Evolutionary conservation across 1,140 invertebrate genomes (phyloP).

Genomic region (Sarcophaga peregrina): DNA sequence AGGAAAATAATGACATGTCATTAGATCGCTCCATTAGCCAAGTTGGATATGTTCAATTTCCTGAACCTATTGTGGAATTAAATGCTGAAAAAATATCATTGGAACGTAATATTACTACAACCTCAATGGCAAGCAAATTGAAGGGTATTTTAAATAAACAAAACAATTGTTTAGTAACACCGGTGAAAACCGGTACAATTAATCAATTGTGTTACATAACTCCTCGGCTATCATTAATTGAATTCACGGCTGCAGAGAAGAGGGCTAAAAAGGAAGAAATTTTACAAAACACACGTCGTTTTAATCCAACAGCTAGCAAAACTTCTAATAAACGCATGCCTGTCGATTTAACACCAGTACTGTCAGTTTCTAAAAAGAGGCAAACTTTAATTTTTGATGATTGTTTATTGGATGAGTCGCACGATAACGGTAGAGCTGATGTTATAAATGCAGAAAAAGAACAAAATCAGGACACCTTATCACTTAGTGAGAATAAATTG

Average conservation of each 20-base stretch:
- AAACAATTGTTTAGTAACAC: background rate
- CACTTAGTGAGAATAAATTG: background rate
- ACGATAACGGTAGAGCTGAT: background rate
- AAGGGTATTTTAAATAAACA: background rate
- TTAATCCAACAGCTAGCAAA: background rate
- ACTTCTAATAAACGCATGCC: constrained; percentile 20
- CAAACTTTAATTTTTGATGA: constrained; percentile 35
- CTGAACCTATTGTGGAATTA: background rate
- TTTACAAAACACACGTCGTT: background rate
- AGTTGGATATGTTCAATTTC: background rate
- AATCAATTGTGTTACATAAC: background rate
- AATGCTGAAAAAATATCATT: background rate
- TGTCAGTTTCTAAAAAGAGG: constrained; percentile 41
- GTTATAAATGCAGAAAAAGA: background rate
- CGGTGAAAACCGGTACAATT: background rate
- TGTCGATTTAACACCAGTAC: constrained; percentile 30
- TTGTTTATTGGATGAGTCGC: constrained; percentile 11
- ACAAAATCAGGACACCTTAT: background rate
- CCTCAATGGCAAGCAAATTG: background rate
- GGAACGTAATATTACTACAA: background rate
- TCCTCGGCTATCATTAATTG: background rate
- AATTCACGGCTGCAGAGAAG: constrained; percentile 1
- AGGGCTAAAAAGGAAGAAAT: background rate
- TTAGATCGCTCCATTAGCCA: background rate
- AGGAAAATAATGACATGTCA: background rate